phyloP scores from a whole-genome alignment of 2,888 invertebrate species.

The Harpalus rubripes region DNA sequence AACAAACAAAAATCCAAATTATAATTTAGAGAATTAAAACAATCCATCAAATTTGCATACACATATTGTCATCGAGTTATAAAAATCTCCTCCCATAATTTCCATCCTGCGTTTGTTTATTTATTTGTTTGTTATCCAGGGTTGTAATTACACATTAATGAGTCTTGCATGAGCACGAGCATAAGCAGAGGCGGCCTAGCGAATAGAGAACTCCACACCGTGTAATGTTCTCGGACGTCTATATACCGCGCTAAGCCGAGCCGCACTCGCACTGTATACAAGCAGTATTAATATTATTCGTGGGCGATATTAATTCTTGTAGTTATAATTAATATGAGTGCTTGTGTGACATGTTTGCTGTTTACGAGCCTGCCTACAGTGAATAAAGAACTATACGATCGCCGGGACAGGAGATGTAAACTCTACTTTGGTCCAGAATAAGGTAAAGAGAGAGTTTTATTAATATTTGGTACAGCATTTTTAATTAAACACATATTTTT shows the following conservation, averaged over 20 bases:
- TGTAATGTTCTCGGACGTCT: conserved; percentile 52
- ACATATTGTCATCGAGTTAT: too few species aligned
- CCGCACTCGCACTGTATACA: conserved; percentile 30
- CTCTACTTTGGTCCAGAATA: neutral
- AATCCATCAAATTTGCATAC: too few species aligned
- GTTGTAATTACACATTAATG: conserved; percentile 61
- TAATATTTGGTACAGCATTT: too few species aligned
- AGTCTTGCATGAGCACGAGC: neutral
- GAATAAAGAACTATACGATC: conserved; percentile 1
- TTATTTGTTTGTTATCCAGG: neutral
- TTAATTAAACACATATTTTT: too few species aligned
- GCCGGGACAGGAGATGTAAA: neutral
- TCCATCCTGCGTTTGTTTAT: neutral
- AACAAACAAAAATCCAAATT: too few species aligned
- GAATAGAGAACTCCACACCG: conserved; percentile 15
- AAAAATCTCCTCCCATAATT: too few species aligned
- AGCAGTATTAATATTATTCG: conserved; percentile 63
- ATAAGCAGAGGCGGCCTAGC: conserved; percentile 22
- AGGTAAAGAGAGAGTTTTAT: too few species aligned
- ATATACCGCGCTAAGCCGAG: conserved; percentile 33
- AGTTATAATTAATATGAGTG: conserved; percentile 62
- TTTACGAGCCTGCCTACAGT: conserved; percentile 57
- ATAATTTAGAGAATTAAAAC: too few species aligned
- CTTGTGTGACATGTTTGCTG: conserved; percentile 60
- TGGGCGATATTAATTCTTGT: conserved; percentile 65